Base-by-base conservation (phyloP, 2,888 invertebrate species). In the Patella pellucida region DNA sequence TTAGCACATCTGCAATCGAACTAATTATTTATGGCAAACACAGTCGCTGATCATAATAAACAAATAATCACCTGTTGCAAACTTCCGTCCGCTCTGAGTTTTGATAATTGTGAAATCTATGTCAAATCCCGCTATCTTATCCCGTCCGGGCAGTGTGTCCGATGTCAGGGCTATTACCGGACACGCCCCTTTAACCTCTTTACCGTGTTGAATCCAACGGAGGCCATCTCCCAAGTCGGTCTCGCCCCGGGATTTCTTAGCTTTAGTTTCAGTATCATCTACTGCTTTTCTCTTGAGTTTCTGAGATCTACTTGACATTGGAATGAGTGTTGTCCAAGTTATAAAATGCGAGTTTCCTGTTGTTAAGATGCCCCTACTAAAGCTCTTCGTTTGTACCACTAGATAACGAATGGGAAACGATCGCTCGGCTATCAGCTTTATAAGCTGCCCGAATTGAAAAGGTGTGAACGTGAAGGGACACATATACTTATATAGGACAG, bases 241-340 rank as follows among this genome's bases (percentile, higher is more conserved):
- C 76, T 88, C 89, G n/a, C 88, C 88, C 51, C 82, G 83, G 0
- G 86, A 86, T 62, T 84, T 82, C 75, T 89, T 89, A 3, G 86
- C 87, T 52, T 84, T 83, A 16, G 79, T 50, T 54, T 79, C 86
- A 0, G 85, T 81, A 31, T 81, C 80, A 2, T 80, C 82, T 3
- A 85, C 85, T 2, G 89, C 95, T 91, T 94, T 95, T 92, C 95
- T 94, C 85, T 95, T 95, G 85, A 82, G 76, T 23, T 78, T 76
- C 73, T 77, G 74, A 1, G 75, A 68, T 70, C 84, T 75, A n/a
- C 71, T 71, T 73, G 79, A 80, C 84, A 84, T 84, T 5, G 50
- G 74, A 27, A 71, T n/a, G 62, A 19, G 11, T 12, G 62, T 62
- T 41, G 41, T 41, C 41, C 41, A 41, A 41, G 41, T 7, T 41